Evolutionary conservation across 23 tunicate species (phyloP).

Genomic region (Clavelina lepadiformis): DNA sequence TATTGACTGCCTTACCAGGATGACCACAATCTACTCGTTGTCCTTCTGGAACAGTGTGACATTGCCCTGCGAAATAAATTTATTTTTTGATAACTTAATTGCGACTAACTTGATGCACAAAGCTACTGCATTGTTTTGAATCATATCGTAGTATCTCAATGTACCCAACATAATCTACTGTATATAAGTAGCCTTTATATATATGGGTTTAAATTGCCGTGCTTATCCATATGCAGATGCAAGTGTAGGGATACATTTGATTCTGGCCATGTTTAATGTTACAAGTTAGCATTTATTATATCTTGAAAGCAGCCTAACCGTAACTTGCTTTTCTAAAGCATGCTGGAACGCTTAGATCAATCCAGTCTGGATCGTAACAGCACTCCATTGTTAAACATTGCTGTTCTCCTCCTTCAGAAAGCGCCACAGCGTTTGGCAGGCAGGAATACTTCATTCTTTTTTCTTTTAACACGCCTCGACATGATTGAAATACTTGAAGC

Average conservation of each 20-base stretch:
- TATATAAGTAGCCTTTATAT: neutral
- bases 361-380: conserved; percentile 62
- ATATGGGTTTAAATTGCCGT: neutral
- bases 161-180: neutral
- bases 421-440: conserved; percentile 51
- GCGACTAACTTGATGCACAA: neutral
- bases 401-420: conserved; percentile 29
- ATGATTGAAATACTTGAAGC: conserved; percentile 5
- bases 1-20: conserved; percentile 56
- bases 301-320: conserved; percentile 27
- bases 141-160: neutral
- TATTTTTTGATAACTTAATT: neutral
- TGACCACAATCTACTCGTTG: conserved; percentile 74
- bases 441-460: conserved; percentile 39
- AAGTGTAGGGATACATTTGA: no score
- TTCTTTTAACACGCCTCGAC: conserved; percentile 7
- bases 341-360: conserved; percentile 41
- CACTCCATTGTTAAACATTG: conserved; percentile 48
- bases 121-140: neutral
- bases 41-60: conserved; percentile 40
- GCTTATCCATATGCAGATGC: neutral
- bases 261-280: neutral
- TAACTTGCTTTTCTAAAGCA: conserved; percentile 57
- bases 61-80: conserved; percentile 57
- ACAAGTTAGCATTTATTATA: neutral